Percentiles rank a stretch among this genome's conserved stretches.
These are phyloP conservation scores for Carollia perspicillata DNA, from an alignment of 2,113 vertebrate species.

Conservation along the genomic window DNA sequence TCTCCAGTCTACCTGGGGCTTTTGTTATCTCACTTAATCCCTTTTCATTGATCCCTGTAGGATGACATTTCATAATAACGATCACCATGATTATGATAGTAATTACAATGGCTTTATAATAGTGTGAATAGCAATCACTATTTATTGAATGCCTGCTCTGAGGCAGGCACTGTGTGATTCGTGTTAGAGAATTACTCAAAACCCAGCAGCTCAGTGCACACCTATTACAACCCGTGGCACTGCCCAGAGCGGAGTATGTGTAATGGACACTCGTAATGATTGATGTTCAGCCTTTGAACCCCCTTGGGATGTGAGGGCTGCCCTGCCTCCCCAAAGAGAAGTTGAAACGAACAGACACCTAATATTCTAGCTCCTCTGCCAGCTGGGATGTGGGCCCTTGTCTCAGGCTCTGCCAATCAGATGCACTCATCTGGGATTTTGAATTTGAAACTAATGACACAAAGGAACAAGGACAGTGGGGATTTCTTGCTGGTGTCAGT, in stretches of 20 bases:
- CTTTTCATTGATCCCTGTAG: neutral
- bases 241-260: neutral
- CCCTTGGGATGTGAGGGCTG: neutral
- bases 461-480: conserved; percentile 57
- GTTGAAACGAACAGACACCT: neutral
- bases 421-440: conserved; percentile 58
- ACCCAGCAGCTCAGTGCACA: neutral
- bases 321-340: neutral
- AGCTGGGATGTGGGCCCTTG: conserved; percentile 37
- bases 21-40: neutral
- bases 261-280: neutral
- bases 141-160: neutral
- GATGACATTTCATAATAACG: neutral
- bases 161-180: neutral
- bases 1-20: neutral
- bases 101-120: neutral
- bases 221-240: neutral
- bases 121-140: neutral
- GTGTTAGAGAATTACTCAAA: neutral
- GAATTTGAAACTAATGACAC: conserved; percentile 70
- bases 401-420: conserved; percentile 62
- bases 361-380: neutral
- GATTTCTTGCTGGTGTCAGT: conserved; percentile 47
- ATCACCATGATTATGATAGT: neutral
- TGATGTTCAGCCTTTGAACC: neutral